Percentiles rank a stretch among this genome's conserved stretches.
These are phyloP conservation scores for Drymodes brunneopygia DNA, from an alignment of 2,113 vertebrate species.

Conservation along the genomic window DNA sequence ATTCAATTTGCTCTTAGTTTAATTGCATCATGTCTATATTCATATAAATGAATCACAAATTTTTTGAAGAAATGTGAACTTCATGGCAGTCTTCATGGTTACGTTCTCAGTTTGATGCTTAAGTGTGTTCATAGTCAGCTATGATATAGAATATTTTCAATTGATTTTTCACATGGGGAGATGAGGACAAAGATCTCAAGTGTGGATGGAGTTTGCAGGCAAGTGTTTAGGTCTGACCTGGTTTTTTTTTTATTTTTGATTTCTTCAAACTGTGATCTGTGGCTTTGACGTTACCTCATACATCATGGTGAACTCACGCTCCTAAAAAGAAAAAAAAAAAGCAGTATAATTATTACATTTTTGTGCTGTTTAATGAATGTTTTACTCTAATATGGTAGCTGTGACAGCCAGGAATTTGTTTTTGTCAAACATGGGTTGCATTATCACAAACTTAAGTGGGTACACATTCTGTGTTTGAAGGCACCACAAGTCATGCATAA, in stretches of 20 bases:
- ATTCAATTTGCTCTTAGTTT: background rate
- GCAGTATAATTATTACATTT: rapidly evolving
- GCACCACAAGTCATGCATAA: background rate
- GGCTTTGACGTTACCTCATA: background rate
- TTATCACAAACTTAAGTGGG: background rate
- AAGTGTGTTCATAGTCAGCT: background rate
- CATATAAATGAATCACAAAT: background rate
- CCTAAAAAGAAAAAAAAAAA: background rate
- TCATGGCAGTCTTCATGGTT: background rate
- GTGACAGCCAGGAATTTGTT: background rate
- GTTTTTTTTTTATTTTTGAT: background rate
- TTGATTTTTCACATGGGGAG: background rate
- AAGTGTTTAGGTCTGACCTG: background rate
- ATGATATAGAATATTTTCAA: background rate
- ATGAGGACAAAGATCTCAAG: background rate
- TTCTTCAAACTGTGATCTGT: background rate
- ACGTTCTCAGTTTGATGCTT: background rate
- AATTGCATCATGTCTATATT: background rate
- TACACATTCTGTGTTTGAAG: background rate
- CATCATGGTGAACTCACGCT: rapidly evolving
- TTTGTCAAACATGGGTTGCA: background rate
- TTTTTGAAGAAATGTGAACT: background rate
- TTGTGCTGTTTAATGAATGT: background rate
- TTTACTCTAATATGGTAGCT: background rate
- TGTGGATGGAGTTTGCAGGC: background rate